phyloP scores from a whole-genome alignment of 64 coral and sea anemone species.

The Pocillopora damicornis region DNA sequence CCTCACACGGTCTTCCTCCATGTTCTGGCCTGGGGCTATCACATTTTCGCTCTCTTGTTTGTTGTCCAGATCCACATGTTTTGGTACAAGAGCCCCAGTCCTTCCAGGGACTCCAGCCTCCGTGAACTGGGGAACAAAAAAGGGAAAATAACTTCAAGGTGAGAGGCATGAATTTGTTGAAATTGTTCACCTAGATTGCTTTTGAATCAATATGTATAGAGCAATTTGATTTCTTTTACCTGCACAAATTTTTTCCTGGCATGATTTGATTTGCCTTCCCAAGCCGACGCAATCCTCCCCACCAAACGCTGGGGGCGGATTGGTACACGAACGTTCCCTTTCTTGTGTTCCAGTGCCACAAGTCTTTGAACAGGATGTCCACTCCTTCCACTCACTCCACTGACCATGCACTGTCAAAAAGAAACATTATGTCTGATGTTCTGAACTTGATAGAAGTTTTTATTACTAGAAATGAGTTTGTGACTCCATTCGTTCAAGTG shows the following conservation, averaged over 20 bases:
- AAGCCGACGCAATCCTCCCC: constrained; percentile 35
- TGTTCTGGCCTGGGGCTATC: constrained; percentile 12
- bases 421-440: neutral
- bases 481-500: neutral
- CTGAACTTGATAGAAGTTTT: neutral
- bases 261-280: constrained; percentile 6
- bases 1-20: constrained; percentile 35
- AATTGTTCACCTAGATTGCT: neutral
- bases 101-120: constrained; percentile 8
- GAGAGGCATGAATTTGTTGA: neutral
- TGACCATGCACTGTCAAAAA: constrained; percentile 27
- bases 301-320: constrained; percentile 46
- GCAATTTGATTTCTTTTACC: neutral
- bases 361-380: constrained; percentile 25
- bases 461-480: neutral
- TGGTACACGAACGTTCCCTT: constrained; percentile 17
- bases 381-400: constrained; percentile 24
- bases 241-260: constrained; percentile 38
- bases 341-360: constrained; percentile 48
- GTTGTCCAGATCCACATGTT: constrained; percentile 28
- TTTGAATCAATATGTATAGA: no score
- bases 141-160: neutral
- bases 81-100: neutral
- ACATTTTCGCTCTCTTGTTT: constrained; percentile 2
- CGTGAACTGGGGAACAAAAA: neutral